These are phyloP conservation scores for Leptoteleia sp. DNA, from an alignment of 1,140 invertebrate species.

Conservation along the genomic window DNA sequence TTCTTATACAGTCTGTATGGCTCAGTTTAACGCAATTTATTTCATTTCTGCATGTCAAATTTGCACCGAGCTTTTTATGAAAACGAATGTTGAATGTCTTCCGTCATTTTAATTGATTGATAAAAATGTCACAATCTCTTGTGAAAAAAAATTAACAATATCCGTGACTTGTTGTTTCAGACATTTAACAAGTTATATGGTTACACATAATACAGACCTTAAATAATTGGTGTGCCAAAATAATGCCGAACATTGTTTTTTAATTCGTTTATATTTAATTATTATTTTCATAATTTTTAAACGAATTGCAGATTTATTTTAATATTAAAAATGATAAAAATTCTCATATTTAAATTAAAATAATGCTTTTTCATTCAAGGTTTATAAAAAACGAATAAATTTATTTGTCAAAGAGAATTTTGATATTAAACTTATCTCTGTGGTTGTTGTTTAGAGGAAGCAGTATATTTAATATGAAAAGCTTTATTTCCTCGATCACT, in stretches of 20 bases:
- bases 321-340: too few species aligned
- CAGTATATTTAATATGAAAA: too few species aligned
- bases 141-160: slow-evolving; percentile 7
- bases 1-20: slow-evolving; percentile 2
- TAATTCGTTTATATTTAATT: neutral
- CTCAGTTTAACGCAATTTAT: neutral
- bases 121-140: neutral
- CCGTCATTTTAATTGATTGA: slow-evolving; percentile 26
- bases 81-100: slow-evolving; percentile 42
- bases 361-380: too few species aligned
- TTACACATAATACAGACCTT: slow-evolving; percentile 53
- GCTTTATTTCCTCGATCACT: too few species aligned
- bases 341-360: too few species aligned
- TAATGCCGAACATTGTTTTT: slow-evolving; percentile 27
- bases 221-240: slow-evolving; percentile 50
- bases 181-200: neutral
- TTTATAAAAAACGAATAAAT: too few species aligned
- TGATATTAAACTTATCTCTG: too few species aligned
- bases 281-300: slow-evolving; percentile 2
- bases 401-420: too few species aligned
- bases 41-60: slow-evolving; percentile 1
- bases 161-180: slow-evolving; percentile 12
- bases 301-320: too few species aligned
- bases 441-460: too few species aligned
- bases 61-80: slow-evolving; percentile 19